Conservation (phyloP, 2,113 vertebrate genomes). For the Leuciscus idus region DNA sequence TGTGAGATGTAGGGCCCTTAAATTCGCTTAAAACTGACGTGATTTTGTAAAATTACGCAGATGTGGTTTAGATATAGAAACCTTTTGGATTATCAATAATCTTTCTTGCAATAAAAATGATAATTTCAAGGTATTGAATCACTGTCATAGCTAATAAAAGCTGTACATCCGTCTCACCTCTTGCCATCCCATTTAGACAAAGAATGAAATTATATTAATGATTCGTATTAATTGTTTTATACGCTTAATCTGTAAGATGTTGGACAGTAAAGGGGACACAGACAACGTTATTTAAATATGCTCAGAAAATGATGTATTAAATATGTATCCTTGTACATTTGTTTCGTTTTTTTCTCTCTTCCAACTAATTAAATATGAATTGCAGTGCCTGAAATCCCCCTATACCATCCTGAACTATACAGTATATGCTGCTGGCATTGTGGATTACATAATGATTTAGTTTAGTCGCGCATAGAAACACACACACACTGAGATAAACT, state of each 20-base stretch:
- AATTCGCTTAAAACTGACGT: background rate
- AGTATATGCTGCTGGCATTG: background rate
- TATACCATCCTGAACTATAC: conserved; percentile 5
- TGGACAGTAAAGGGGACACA: background rate
- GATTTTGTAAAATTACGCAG: background rate
- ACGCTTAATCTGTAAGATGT: background rate
- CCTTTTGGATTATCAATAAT: background rate
- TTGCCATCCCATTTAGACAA: background rate
- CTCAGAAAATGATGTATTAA: background rate
- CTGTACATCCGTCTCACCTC: background rate
- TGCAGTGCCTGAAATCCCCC: background rate
- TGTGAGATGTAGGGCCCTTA: background rate
- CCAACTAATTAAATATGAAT: conserved; percentile 15
- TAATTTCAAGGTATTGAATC: background rate
- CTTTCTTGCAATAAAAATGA: background rate
- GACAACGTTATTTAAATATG: background rate
- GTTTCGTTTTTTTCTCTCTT: conserved; percentile 39
- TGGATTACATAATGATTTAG: conserved; percentile 47
- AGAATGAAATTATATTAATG: background rate
- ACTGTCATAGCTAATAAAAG: background rate
- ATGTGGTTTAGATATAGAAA: background rate
- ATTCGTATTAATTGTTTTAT: background rate
- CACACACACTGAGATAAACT: background rate
- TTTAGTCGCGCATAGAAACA: conserved; percentile 25
- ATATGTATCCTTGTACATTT: conserved; percentile 26